These are phyloP conservation scores for Lagodon rhomboides DNA, from an alignment of 2,797 vertebrate species.

Conservation along the genomic window DNA sequence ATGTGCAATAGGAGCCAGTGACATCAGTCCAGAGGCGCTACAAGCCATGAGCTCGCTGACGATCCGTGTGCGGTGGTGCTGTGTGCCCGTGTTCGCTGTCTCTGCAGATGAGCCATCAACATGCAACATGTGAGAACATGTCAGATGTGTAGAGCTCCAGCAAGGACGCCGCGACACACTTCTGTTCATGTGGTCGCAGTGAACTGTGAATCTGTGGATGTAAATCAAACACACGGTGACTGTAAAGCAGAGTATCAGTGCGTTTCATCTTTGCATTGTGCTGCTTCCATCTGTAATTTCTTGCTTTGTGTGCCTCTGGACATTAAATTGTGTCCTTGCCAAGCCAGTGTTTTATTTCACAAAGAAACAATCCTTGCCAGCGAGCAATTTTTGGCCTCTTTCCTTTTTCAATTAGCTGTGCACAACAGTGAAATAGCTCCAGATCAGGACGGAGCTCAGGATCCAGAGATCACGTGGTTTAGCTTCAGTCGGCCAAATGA, in stretches of 20 bases:
- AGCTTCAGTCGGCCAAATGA: too few species aligned
- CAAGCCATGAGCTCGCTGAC: conserved; percentile 63
- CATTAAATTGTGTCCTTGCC: neutral
- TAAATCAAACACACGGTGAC: neutral
- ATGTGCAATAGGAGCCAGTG: conserved; percentile 39
- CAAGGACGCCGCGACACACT: conserved; percentile 35
- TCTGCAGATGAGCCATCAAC: conserved; percentile 46
- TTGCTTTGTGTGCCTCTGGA: neutral
- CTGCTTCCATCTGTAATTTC: neutral
- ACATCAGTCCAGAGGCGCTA: conserved; percentile 39
- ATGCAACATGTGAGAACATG: conserved; percentile 51
- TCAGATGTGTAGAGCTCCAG: conserved; percentile 40
- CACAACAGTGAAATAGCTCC: neutral
- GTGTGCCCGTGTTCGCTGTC: conserved; percentile 54
- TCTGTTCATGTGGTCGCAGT: conserved; percentile 20
- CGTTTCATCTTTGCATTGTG: neutral
- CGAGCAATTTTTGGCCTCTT: neutral
- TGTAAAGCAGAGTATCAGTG: neutral
- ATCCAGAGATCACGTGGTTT: too few species aligned
- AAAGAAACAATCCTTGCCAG: neutral
- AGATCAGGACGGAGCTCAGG: too few species aligned
- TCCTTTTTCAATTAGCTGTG: neutral
- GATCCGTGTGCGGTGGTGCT: conserved; percentile 19
- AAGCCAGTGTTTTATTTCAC: neutral
- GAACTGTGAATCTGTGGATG: neutral